Evolutionary conservation across 2,113 vertebrate genomes (phyloP), one percentile per base, ranked within the genome.

Genomic region (Pionites leucogaster): DNA sequence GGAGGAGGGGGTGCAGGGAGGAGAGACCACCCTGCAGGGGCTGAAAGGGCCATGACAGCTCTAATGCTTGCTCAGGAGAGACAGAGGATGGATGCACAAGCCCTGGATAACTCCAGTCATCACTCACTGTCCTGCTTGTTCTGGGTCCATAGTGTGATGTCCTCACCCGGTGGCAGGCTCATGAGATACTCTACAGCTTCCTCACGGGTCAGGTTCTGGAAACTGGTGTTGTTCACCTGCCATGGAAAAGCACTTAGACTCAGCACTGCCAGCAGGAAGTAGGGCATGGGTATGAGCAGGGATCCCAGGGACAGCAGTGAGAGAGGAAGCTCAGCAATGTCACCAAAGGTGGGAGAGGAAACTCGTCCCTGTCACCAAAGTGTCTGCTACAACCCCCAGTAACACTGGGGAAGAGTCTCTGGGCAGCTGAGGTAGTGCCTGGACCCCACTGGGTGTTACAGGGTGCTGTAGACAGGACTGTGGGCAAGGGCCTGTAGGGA

Each of bases 111-210:
- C 5, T 7, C 59, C 8, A 7, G 42, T 68, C 4, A 7, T 33
- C 50, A 98, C 99, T 99, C 95, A 99, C 99, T 97, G 98, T 99
- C 99, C 95, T 98, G 99, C 96, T 99, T 99, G 90, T 97, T 97
- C 97, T 99, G 99, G 3, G 92, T 99, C 71, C 96, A 55, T 55
- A 99, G 97, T 0, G 97, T 94, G 25, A 99, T 86, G 2, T 87
- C 97, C 72, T 99, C 97, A 3, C 99, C 99, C 0, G 74, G 97
- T 0, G 95, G 98, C 79, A 99, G 96, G 59, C 96, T 97, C 95
- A 99, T 96, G 41, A 99, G 98, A 88, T 98, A 98, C 94, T 99
- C 98, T 84, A 99, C 98, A 0, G 99, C 99, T 81, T 99, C 99
- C 92, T 99, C 99, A 4, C 99, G 98, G 0, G 99, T 99, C 90